These are phyloP conservation scores for Nephrotoma guestfalica DNA, from an alignment of 2,888 invertebrate species.

Conservation along the genomic window DNA sequence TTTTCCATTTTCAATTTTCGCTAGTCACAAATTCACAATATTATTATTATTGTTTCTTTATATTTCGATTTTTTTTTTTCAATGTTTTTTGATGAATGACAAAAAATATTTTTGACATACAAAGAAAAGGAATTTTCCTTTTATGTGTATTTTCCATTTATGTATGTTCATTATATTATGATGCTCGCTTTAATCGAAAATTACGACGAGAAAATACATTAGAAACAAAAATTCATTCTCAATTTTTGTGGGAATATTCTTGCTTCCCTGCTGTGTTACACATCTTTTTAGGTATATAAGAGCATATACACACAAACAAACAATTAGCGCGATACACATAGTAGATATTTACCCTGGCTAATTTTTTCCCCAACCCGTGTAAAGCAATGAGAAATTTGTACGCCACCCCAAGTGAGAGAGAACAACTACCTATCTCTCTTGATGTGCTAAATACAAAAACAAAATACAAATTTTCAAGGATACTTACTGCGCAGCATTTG, in stretches of 20 bases:
- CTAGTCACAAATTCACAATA: not conserved
- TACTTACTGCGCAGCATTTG: conserved; percentile 1
- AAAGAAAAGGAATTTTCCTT: not conserved
- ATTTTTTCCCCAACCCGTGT: not conserved
- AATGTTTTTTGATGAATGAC: not conserved
- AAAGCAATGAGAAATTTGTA: not conserved
- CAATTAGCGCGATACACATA: not conserved
- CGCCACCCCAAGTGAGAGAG: not conserved
- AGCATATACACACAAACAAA: not conserved
- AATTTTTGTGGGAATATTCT: not conserved
- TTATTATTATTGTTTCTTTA: not conserved
- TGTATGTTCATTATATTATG: not conserved
- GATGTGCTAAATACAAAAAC: not conserved
- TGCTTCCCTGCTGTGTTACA: not conserved
- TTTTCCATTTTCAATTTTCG: not conserved
- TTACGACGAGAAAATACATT: not conserved
- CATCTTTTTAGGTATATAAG: not conserved
- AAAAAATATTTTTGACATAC: not conserved
- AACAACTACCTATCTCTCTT: not conserved
- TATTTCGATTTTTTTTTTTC: not conserved
- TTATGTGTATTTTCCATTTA: not conserved
- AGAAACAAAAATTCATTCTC: not conserved
- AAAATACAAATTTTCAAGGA: not conserved
- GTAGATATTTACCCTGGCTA: not conserved
- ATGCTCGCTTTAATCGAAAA: not conserved